Base-by-base conservation (phyloP, 1,140 invertebrate genomes). In the Leptinotarsa undecemlineata region DNA sequence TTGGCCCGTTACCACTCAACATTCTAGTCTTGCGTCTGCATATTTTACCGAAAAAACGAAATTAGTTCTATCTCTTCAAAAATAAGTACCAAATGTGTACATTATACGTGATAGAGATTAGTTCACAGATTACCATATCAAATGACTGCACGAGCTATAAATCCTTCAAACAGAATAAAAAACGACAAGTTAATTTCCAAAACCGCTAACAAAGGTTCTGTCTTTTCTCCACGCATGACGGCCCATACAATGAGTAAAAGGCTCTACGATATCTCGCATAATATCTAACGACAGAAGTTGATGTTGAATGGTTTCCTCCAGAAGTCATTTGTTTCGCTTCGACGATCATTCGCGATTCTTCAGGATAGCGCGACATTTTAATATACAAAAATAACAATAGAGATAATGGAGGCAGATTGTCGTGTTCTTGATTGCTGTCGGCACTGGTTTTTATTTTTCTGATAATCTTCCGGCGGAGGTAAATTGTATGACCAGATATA, bases 301-400 rank as follows among this genome's bases (percentile, higher is more conserved):
- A 74, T 70, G 51, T 47, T 74, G 68, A 63, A 60, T 72, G n/a
- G 70, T 64, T 74, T 74, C 69, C 70, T 77, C 62, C 57, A 57
- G 51, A 57, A 75, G 73, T 77, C 73, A 77, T 77, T 77, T 77
- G 76, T 75, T 64, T 67, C 74, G 74, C 47, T 77, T 75, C 68
- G 76, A 68, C 66, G 74, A 72, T 64, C 62, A 74, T 72, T 75
- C 47, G 76, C 76, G 76, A 77, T 77, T 67, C 74, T 66, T 21
- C 70, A 20, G 75, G 76, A 77, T 77, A 77, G 73, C 76, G 69
- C 73, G 73, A 75, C 76, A 72, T 72, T 75, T 77, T 77, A 77
- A 77, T 77, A 77, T 75, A 75, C 73, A 73, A 77, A 74, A 77
- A 76, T 74, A 74, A 74, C 60, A 47, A 63, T 70, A 47, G 51